A percentile compares a stretch with the other conserved stretches of the same genome.
phyloP scores from a whole-genome alignment of 1,140 invertebrate species.

The Conus betulinus region DNA sequence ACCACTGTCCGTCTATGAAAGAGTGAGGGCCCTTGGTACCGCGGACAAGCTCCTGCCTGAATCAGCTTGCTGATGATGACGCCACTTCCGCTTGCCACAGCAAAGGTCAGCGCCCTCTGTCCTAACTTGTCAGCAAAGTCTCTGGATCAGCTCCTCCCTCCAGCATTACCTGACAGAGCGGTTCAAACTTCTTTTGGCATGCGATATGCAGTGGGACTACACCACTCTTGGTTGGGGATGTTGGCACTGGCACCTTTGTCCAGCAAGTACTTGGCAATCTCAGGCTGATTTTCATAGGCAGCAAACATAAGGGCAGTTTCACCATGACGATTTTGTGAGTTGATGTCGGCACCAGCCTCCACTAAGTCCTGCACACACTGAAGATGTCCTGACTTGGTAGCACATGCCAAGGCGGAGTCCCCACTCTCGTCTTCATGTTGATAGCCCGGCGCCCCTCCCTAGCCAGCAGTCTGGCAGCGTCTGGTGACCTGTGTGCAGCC shows the following conservation, averaged over 20 bases:
- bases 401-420: conserved; percentile 29
- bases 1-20: conserved; percentile 21
- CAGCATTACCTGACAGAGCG: conserved; percentile 9
- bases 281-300: conserved; percentile 27
- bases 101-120: conserved; percentile 14
- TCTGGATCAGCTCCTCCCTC: conserved; percentile 27
- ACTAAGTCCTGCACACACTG: conserved; percentile 28
- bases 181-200: conserved; percentile 23
- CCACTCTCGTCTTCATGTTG: conserved; percentile 30
- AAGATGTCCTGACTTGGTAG: conserved; percentile 30
- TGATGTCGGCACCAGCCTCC: conserved; percentile 31
- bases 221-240: conserved; percentile 28
- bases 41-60: conserved; percentile 20
- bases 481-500: conserved; percentile 38
- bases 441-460: neutral
- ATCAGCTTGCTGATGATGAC: conserved; percentile 16
- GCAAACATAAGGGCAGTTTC: conserved; percentile 37
- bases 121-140: conserved; percentile 23
- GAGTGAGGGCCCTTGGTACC: conserved; percentile 30
- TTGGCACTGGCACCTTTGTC: conserved; percentile 29
- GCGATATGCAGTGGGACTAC: conserved; percentile 25
- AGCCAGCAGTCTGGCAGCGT: conserved; percentile 18
- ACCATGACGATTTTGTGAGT: conserved; percentile 36
- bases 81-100: conserved; percentile 20
- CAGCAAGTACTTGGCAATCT: conserved; percentile 31